Evolutionary conservation across 2,113 vertebrate genomes (phyloP), one percentile per base, ranked within the genome.

Genomic region (Mugil cephalus): DNA sequence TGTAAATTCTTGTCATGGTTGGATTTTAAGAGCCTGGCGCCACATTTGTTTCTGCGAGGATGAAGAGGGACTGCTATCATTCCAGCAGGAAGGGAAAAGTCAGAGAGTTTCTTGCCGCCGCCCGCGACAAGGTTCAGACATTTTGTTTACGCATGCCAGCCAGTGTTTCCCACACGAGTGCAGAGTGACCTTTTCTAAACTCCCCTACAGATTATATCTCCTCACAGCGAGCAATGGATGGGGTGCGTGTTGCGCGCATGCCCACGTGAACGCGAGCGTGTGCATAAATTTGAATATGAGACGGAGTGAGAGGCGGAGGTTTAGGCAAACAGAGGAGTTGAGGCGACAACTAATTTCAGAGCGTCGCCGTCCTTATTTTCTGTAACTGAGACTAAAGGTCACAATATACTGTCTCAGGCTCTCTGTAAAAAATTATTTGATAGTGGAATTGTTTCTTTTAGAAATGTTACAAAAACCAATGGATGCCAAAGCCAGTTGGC

Each of bases 171-270:
- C 69, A 65, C 74, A 36, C 62, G 58, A 82, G 53, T 46, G 63
- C 15, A 69, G 64, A 46, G 9, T 85, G 82, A 88, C 86, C 84
- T 88, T 87, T 85, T 77, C 66, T 64, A 48, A 77, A 71, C 71
- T 76, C 58, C 68, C 66, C 63, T 67, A 62, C 64, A 78, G 63
- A 75, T 80, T 48, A 54, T 67, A 81, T 68, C 78, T 62, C 43
- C 59, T 75, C 62, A 69, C 69, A 73, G 66, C 51, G 24, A 64
- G 52, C 34, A 39, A 48, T 52, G 53, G 19, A 69, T 1, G 48
- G 58, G 14, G 21, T 18, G 42, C 11, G 38, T 43, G n/a, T n/a
- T n/a, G 24, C 24, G 35, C 2, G 0, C 54, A 58, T 64, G 39
- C 12, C 24, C n/a, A 42, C 4, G 10, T 56, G 53, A 56, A 64